phyloP scores from a whole-genome alignment of 1,140 invertebrate genomes.

The Drosophila navojoa region DNA sequence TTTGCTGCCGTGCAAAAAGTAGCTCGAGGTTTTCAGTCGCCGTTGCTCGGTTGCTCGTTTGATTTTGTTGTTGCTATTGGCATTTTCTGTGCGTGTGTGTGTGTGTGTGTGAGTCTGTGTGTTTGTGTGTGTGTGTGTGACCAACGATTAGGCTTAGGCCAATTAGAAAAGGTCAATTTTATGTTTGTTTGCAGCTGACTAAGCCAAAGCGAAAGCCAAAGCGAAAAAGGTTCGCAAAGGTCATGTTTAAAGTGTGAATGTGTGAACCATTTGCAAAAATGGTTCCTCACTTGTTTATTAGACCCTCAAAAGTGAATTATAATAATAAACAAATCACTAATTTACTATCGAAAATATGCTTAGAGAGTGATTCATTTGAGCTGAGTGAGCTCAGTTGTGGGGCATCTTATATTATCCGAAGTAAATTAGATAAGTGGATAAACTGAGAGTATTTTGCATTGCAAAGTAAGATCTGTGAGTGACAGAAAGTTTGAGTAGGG shows the following conservation, averaged over 20 bases:
- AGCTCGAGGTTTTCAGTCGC: conserved; percentile 12
- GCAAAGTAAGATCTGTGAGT: background rate
- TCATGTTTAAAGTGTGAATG: background rate
- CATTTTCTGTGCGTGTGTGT: background rate
- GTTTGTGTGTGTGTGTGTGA: background rate
- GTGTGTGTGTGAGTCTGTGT: background rate
- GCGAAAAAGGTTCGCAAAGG: conserved; percentile 2
- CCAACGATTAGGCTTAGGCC: conserved; percentile 22
- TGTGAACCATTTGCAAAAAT: background rate
- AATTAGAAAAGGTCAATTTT: conserved; percentile 37
- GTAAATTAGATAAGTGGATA: no score
- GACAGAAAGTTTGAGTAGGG: background rate
- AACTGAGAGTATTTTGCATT: no score
- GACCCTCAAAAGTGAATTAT: background rate
- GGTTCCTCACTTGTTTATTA: background rate
- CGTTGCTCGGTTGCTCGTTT: background rate
- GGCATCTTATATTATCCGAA: no score
- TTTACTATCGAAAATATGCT: no score
- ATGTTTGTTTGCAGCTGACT: conserved; percentile 20
- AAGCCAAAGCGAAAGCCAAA: conserved; percentile 18
- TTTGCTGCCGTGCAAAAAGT: conserved; percentile 33
- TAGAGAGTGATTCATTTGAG: no score
- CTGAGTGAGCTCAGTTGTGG: no score
- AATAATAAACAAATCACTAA: no score
- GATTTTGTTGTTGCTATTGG: conserved; percentile 14